Evolutionary conservation across 2,797 vertebrate species (phyloP).

Genomic region (Pangasius mekongensis): DNA sequence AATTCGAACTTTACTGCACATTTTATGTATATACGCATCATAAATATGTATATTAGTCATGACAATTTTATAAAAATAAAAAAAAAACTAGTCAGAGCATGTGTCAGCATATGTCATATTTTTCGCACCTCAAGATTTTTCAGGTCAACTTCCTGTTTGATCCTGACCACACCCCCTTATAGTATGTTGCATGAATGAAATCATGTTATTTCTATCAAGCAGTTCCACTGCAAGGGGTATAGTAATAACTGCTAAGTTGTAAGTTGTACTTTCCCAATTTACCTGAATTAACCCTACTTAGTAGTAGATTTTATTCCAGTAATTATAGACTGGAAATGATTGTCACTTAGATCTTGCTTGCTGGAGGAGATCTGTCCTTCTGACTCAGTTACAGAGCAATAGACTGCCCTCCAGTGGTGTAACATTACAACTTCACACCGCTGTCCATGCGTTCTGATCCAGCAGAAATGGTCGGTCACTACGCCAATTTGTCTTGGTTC

Average conservation of each 20-base stretch:
- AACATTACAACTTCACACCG: conserved; percentile 22
- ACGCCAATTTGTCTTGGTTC: background rate
- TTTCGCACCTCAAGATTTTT: background rate
- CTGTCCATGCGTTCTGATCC: conserved; percentile 21
- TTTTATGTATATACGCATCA: background rate
- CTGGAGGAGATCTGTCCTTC: conserved; percentile 42
- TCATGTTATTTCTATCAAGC: background rate
- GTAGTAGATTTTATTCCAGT: conserved; percentile 9
- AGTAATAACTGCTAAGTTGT: background rate
- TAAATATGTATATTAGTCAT: background rate
- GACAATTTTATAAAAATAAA: background rate
- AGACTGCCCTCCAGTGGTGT: conserved; percentile 75
- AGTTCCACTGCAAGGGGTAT: background rate
- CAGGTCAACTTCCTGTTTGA: background rate
- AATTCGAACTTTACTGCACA: background rate
- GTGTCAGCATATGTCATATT: too few relatives aligned
- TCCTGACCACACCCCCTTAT: background rate
- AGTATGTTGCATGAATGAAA: background rate
- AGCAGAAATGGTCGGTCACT: conserved; percentile 4
- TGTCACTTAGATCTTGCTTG: conserved; percentile 34
- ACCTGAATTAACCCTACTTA: background rate
- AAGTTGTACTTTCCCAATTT: background rate
- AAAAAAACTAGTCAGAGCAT: background rate
- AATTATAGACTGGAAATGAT: conserved; percentile 30
- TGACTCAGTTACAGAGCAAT: conserved; percentile 59